Evolutionary conservation across 2,888 invertebrate species (phyloP), one percentile per base, ranked within the genome.

Genomic region (Philhelius pedissequus): DNA sequence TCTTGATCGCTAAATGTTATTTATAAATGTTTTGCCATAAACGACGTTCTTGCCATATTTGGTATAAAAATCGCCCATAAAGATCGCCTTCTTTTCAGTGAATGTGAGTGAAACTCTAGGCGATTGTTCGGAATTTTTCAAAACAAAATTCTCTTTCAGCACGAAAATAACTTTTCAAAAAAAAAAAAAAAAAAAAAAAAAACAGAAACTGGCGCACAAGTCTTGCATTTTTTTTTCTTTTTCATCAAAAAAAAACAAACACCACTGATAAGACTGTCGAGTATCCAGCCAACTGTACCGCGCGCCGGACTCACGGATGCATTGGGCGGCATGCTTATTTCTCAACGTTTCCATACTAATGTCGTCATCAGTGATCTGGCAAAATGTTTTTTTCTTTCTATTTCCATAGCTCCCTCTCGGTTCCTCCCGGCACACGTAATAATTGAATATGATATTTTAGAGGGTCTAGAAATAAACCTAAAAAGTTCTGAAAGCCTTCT

Each of bases 391-490:
- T 43, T 56, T 48, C 56, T 25, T 35, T 56, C 56, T 20, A 56
- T 15, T 64, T 30, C 18, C 7, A 45, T 45, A 64, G 13, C n/a
- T 64, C 4, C 7, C 64, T 70, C 64, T 64, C 40, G 50, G 9
- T 5, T 18, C 43, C 32, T 6, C 45, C 11, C 25, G 2, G 20
- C 18, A 38, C 15, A 52, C 52, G 70, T 60, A 73, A 60, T 73
- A 40, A 76, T 58, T 76, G 66, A 83, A 83, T 66, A 79, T 83
- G 83, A 83, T 83, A 83, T 83, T 83, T 64, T 69, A 45, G 64
- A 70, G 74, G 79, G 56, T 79, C 83, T 83, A 69, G 70, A 83
- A 83, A 79, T 79, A 83, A 83, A 83, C 74, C 73, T 70, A 69
- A 50, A 71, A 69, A 73, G 66, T 50, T 54, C 66, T 25, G 22